These are phyloP conservation scores for Nothobranchius furzeri DNA, from an alignment of 2,113 vertebrate species.

Conservation along the genomic window DNA sequence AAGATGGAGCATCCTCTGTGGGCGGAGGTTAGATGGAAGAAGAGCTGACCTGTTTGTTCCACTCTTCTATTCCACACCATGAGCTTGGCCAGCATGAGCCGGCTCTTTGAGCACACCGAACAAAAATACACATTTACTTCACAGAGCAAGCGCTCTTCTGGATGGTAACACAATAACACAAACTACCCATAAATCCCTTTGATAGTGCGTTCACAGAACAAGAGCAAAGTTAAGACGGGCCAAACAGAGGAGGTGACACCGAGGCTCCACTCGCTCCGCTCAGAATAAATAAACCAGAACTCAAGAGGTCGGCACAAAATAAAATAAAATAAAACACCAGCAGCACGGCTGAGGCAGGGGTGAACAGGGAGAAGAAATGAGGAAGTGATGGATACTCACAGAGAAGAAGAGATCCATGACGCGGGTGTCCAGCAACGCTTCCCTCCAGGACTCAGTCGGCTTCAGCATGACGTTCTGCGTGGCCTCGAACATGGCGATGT, in stretches of 20 bases:
- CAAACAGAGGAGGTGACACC: slow-evolving; percentile 31
- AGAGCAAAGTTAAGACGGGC: slow-evolving; percentile 17
- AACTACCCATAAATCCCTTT: slow-evolving; percentile 54
- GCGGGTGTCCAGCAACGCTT: slow-evolving; percentile 95
- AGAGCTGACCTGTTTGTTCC: slow-evolving; percentile 73
- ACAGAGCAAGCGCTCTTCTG: slow-evolving; percentile 47
- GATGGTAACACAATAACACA: slow-evolving; percentile 53
- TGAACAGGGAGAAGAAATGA: not conserved
- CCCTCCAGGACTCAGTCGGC: slow-evolving; percentile 97
- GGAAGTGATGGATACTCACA: slow-evolving; percentile 81
- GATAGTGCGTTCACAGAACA: slow-evolving; percentile 32
- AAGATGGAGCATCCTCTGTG: slow-evolving; percentile 38
- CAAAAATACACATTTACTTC: slow-evolving; percentile 65
- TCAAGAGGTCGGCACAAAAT: slow-evolving; percentile 5
- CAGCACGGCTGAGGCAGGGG: not conserved
- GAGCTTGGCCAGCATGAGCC: slow-evolving; percentile 45
- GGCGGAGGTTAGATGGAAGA: slow-evolving; percentile 15
- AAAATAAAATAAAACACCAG: not conserved
- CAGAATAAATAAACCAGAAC: slow-evolving; percentile 42
- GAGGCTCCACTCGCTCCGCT: slow-evolving; percentile 27
- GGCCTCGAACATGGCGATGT: slow-evolving; percentile 99
- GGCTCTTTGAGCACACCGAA: slow-evolving; percentile 56
- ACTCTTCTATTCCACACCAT: slow-evolving; percentile 40
- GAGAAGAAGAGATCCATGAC: slow-evolving; percentile 99
- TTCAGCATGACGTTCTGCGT: slow-evolving; percentile 98